These are phyloP conservation scores for Coenonympha arcania DNA, from an alignment of 2,888 invertebrate species.

Conservation along the genomic window DNA sequence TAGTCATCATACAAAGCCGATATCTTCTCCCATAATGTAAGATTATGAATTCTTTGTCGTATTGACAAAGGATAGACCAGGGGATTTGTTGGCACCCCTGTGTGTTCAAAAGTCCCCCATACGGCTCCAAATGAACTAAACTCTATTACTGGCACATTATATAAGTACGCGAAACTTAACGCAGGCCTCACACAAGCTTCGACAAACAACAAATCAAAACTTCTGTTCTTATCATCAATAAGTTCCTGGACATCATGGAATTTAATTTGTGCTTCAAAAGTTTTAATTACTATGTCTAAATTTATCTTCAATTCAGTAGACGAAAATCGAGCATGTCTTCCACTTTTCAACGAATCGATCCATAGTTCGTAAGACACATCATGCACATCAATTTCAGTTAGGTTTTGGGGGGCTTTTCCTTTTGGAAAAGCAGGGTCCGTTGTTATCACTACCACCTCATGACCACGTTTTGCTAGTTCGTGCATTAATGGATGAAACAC, in stretches of 20 bases:
- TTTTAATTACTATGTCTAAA: not conserved
- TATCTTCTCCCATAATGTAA: slow-evolving; percentile 28
- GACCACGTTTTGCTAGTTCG: too few species aligned
- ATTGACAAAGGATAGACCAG: slow-evolving; percentile 19
- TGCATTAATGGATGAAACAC: too few species aligned
- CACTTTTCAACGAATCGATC: not conserved
- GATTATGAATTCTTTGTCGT: slow-evolving; percentile 8
- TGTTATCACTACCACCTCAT: too few species aligned
- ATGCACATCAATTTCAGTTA: too few species aligned
- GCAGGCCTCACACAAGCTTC: slow-evolving; percentile 33
- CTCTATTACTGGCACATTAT: slow-evolving; percentile 31
- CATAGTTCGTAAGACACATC: too few species aligned
- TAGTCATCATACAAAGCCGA: slow-evolving; percentile 18
- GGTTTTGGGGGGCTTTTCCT: too few species aligned
- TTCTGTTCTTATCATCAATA: slow-evolving; percentile 27
- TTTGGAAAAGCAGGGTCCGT: too few species aligned
- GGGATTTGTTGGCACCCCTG: slow-evolving; percentile 26
- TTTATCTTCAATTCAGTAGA: not conserved
- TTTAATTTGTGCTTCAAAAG: slow-evolving; percentile 26
- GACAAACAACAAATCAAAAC: slow-evolving; percentile 38
- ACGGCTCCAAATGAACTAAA: slow-evolving; percentile 27
- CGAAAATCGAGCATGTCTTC: not conserved
- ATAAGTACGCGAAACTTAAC: slow-evolving; percentile 29
- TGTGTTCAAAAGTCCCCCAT: slow-evolving; percentile 9
- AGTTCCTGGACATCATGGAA: slow-evolving; percentile 30